Percentiles rank a stretch among this genome's conserved stretches.
Evolutionary conservation across 1,140 invertebrate genomes (phyloP).

Genomic region (Bombus balteatus): DNA sequence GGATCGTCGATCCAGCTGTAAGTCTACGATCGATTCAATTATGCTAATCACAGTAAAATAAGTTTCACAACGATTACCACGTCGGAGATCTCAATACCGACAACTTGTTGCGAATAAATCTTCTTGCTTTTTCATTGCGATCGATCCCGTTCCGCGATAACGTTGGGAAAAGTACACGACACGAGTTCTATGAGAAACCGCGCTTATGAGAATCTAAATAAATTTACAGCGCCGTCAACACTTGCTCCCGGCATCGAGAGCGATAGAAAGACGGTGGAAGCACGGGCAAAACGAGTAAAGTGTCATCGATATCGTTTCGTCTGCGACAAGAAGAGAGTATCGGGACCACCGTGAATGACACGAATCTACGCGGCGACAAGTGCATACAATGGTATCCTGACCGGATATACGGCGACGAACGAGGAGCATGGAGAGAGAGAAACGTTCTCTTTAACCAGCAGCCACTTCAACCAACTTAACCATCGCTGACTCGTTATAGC

Average conservation of each 20-base stretch:
- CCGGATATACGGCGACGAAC: not conserved
- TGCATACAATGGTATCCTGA: constrained; percentile 3
- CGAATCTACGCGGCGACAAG: not conserved
- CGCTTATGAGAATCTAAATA: not conserved
- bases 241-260: not conserved
- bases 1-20: constrained; percentile 29
- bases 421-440: not conserved
- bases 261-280: not conserved
- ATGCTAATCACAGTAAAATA: constrained; percentile 29
- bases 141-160: constrained; percentile 21
- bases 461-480: constrained; percentile 61
- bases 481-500: constrained; percentile 71
- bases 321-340: not conserved
- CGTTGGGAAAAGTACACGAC: not conserved
- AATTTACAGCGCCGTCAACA: not conserved
- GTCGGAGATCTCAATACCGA: constrained; percentile 11
- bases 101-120: constrained; percentile 37
- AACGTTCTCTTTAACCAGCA: constrained; percentile 50
- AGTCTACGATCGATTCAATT: constrained; percentile 45
- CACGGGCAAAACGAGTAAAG: not conserved
- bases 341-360: not conserved
- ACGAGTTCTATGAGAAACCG: constrained; percentile 10
- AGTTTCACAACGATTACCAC: constrained; percentile 7
- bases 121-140: constrained; percentile 2
- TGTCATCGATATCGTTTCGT: constrained; percentile 24